A percentile compares a stretch with the other conserved stretches of the same genome.
phyloP scores from a whole-genome alignment of 2,797 vertebrate genomes.

The Anguilla obscura region DNA sequence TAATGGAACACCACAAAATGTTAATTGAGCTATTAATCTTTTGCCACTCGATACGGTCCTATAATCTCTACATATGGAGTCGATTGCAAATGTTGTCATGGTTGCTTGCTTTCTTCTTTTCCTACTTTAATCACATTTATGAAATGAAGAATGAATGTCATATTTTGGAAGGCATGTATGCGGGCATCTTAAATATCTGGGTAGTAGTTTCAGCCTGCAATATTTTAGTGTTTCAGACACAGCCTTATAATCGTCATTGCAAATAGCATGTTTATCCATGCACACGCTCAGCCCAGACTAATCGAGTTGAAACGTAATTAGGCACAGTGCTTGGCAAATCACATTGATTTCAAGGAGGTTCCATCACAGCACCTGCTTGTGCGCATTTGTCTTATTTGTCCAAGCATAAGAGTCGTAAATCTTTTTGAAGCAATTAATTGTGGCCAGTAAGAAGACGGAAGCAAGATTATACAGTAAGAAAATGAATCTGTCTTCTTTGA shows the following conservation, averaged over 20 bases:
- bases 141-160: conserved; percentile 27
- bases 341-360: neutral
- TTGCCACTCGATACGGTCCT: conserved; percentile 33
- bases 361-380: neutral
- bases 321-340: neutral
- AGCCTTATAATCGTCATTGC: neutral
- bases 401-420: neutral
- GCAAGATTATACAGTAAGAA: neutral
- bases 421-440: conserved; percentile 9
- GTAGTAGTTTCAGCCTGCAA: neutral
- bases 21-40: conserved; percentile 47
- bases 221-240: conserved; percentile 17
- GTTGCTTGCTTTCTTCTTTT: neutral
- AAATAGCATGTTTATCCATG: conserved; percentile 14
- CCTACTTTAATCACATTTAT: neutral
- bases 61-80: conserved; percentile 42
- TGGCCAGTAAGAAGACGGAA: neutral
- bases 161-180: conserved; percentile 33
- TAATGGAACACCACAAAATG: conserved; percentile 33
- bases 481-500: conserved; percentile 9
- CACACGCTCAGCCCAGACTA: neutral
- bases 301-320: neutral
- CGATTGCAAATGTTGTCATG: conserved; percentile 35
- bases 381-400: neutral
- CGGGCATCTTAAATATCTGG: conserved; percentile 17